Conservation (phyloP, 2,797 vertebrate species). For the Mormyrops attenuatus region DNA sequence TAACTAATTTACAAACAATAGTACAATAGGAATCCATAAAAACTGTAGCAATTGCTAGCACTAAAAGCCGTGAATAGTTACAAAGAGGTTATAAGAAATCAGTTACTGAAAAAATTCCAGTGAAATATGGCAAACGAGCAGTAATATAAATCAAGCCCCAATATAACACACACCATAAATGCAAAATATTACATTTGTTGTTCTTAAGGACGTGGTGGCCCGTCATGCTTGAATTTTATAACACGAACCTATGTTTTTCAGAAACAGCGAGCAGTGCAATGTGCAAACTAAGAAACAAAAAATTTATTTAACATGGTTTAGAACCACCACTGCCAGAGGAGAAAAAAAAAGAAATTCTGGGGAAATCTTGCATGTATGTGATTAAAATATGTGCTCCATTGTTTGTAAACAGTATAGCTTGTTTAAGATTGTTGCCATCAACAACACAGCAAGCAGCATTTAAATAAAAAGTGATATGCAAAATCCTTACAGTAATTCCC, state of each 20-base stretch:
- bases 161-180: not conserved
- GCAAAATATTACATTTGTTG: not conserved
- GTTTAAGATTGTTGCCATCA: not conserved
- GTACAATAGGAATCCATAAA: not conserved
- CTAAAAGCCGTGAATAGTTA: not conserved
- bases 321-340: not conserved
- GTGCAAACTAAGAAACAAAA: not conserved
- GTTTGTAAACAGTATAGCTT: not conserved
- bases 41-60: not conserved
- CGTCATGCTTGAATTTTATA: not conserved
- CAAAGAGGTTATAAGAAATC: not conserved
- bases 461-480: not conserved
- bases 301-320: not conserved
- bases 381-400: not conserved
- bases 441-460: not conserved
- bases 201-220: not conserved
- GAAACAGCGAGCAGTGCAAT: not conserved
- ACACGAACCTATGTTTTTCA: not conserved
- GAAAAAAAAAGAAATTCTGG: not conserved
- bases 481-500: not conserved
- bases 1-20: not conserved
- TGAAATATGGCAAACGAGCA: not conserved
- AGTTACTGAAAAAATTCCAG: not conserved
- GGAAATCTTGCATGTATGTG: not conserved
- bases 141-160: not conserved